phyloP scores from a whole-genome alignment of 2,888 invertebrate genomes.

The Muschampia plurimacula region DNA sequence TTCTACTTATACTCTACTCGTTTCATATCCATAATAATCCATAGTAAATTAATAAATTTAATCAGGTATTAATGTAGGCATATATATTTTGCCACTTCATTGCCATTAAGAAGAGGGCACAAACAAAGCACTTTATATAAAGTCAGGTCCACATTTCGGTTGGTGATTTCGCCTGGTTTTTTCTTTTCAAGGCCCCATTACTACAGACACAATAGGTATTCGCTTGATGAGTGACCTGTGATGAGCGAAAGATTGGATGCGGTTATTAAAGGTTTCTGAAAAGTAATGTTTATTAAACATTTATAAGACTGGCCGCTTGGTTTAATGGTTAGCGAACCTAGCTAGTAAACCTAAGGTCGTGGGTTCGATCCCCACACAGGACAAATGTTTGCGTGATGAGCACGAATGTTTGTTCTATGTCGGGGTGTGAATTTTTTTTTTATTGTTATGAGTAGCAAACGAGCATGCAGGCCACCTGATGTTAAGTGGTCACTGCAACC shows the following conservation, averaged over 20 bases:
- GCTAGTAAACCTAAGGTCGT: no score
- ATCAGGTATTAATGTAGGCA: no score
- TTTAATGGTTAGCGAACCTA: not conserved
- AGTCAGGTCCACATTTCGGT: conserved; percentile 46
- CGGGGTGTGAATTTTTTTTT: no score
- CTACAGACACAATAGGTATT: conserved; percentile 71
- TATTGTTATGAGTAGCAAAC: no score
- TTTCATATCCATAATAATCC: no score
- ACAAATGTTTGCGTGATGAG: no score
- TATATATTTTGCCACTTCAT: not conserved
- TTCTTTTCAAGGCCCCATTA: conserved; percentile 62
- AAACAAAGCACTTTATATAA: conserved; percentile 15
- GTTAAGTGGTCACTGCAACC: no score
- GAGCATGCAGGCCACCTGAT: no score
- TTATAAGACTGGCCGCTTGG: not conserved
- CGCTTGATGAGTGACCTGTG: conserved; percentile 68
- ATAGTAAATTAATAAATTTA: no score
- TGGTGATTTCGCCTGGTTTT: conserved; percentile 63
- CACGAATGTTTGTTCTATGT: no score
- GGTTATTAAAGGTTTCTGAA: conserved; percentile 46
- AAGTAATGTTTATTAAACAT: not conserved
- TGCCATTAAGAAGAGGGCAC: not conserved
- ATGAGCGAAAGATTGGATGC: conserved; percentile 49
- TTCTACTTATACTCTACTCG: no score
- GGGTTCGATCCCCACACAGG: no score